phyloP scores from a whole-genome alignment of 2,797 vertebrate genomes.

The Channallabes apus region DNA sequence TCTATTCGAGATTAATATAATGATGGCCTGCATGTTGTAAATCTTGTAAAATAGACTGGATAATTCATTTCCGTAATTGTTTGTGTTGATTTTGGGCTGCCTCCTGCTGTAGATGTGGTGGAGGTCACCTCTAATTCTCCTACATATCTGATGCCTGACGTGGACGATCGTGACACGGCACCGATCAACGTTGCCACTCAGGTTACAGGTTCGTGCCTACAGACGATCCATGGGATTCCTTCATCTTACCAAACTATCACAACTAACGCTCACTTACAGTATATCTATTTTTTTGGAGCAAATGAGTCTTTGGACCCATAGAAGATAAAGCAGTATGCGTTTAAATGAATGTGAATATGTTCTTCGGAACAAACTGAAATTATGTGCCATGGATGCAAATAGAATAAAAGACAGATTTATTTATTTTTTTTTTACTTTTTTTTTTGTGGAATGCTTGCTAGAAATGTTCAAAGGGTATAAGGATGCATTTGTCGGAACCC shows the following conservation, averaged over 20 bases:
- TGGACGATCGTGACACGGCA: slow-evolving; percentile 57
- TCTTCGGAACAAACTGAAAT: neutral
- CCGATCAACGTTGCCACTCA: slow-evolving; percentile 54
- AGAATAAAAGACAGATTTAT: neutral
- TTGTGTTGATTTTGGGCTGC: slow-evolving; percentile 1
- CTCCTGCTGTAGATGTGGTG: slow-evolving; percentile 50
- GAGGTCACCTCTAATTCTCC: slow-evolving; percentile 66
- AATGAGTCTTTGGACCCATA: neutral
- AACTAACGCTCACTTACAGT: neutral
- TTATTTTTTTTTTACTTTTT: neutral
- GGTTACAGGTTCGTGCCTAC: slow-evolving; percentile 61
- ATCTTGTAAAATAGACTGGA: slow-evolving; percentile 5
- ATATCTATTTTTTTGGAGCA: neutral
- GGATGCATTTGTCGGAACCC: neutral
- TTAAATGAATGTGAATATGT: neutral
- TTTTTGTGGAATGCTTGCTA: neutral
- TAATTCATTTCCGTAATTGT: neutral
- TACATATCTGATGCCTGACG: slow-evolving; percentile 60
- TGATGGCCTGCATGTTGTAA: neutral
- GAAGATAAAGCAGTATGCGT: neutral
- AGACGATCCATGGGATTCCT: neutral
- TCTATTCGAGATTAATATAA: neutral
- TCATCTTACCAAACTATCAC: neutral
- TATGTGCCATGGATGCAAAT: neutral
- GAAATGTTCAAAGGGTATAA: neutral